A percentile compares a stretch with the other conserved stretches of the same genome.
Conservation (phyloP, 2,888 invertebrate species). For the Villa cingulata region DNA sequence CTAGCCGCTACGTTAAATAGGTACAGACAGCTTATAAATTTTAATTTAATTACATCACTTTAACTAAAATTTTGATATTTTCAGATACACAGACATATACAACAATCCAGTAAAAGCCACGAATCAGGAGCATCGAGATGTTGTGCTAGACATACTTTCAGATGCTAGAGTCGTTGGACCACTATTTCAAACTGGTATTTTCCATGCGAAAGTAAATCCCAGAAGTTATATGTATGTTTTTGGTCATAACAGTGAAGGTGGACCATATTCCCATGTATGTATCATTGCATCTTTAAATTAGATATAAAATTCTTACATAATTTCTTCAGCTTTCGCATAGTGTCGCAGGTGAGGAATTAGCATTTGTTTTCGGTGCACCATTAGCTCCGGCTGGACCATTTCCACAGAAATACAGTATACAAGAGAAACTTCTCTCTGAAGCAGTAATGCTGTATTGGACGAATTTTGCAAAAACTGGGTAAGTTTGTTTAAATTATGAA, state of each 20-base stretch:
- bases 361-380: constrained; percentile 78
- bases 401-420: constrained; percentile 55
- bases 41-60: too few relatives aligned
- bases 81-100: constrained; percentile 44
- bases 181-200: constrained; percentile 57
- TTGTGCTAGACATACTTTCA: constrained; percentile 74
- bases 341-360: constrained; percentile 74
- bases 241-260: constrained; percentile 67
- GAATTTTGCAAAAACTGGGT: constrained; percentile 85
- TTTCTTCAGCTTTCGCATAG: constrained; percentile 50
- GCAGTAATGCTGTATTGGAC: constrained; percentile 80
- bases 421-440: constrained; percentile 70
- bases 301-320: too few relatives aligned
- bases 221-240: constrained; percentile 82
- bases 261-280: constrained; percentile 64
- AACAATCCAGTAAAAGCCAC: constrained; percentile 42
- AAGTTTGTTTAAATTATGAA: constrained; percentile 27
- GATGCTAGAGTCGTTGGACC: constrained; percentile 81
- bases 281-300: constrained; percentile 3
- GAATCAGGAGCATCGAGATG: constrained; percentile 52
- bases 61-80: too few relatives aligned
- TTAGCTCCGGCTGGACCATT: constrained; percentile 59
- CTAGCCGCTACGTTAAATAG: constrained; percentile 49
- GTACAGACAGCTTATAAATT: constrained; percentile 34
- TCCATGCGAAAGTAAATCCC: constrained; percentile 59